Percentiles rank a stretch among this genome's conserved stretches.
Evolutionary conservation across 2,113 vertebrate species (phyloP).

Genomic region (Capreolus pygargus): DNA sequence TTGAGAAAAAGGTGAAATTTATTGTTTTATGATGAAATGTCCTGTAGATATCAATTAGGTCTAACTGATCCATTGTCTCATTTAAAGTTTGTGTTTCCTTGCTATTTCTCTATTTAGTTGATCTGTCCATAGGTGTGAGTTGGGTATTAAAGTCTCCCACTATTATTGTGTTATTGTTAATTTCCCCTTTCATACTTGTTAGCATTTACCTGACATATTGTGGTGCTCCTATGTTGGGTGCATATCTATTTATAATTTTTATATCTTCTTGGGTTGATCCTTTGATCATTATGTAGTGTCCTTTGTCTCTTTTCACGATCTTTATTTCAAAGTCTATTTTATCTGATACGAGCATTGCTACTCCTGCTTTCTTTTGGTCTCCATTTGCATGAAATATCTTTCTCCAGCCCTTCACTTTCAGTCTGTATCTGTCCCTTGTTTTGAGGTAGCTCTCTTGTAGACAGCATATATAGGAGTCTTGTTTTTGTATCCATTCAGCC

Average conservation of each 20-base stretch:
- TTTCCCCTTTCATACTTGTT: not conserved
- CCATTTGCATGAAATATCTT: not conserved
- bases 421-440: not conserved
- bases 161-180: not conserved
- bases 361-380: not conserved
- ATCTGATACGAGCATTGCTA: not conserved
- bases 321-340: not conserved
- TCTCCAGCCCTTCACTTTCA: not conserved
- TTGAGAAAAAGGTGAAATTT: not conserved
- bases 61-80: not conserved
- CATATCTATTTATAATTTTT: not conserved
- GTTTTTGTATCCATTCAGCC: not conserved
- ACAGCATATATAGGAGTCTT: not conserved
- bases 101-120: not conserved
- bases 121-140: not conserved
- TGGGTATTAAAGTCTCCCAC: not conserved
- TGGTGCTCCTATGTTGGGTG: not conserved
- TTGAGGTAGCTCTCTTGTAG: not conserved
- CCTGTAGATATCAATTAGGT: not conserved
- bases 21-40: not conserved
- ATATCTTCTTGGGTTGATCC: not conserved
- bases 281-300: not conserved
- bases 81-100: not conserved
- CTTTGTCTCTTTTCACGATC: not conserved
- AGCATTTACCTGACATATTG: not conserved